Conservation (phyloP, 2,113 vertebrate genomes). For the Lucifuga dentata region DNA sequence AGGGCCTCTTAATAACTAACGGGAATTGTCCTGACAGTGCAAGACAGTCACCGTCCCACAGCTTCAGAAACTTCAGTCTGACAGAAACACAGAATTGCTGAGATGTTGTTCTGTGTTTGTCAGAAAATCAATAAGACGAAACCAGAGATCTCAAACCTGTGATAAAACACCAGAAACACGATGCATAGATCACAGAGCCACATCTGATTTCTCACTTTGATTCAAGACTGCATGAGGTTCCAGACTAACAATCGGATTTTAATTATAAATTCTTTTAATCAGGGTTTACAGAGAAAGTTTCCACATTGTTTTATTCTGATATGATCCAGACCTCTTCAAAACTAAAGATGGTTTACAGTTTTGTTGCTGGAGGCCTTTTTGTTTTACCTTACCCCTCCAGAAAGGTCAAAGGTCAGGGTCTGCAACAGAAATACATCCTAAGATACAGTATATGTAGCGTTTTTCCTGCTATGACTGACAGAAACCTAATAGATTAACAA, state of each 20-base stretch:
- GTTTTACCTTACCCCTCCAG: too few species aligned
- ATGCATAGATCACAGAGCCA: background rate
- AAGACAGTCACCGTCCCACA: conserved; percentile 37
- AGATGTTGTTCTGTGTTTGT: background rate
- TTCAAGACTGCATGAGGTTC: conserved; percentile 18
- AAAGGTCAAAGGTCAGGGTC: too few species aligned
- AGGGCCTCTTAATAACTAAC: conserved; percentile 21
- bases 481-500: background rate
- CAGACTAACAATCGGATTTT: background rate
- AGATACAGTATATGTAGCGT: too few species aligned
- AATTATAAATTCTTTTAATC: conserved; percentile 29
- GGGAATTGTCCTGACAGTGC: conserved; percentile 43
- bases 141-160: background rate
- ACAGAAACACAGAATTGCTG: conserved; percentile 12
- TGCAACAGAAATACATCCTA: too few species aligned
- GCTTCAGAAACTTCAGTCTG: conserved; percentile 23
- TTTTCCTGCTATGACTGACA: conserved; percentile 1
- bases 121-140: conserved; percentile 2
- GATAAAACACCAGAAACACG: background rate
- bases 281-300: background rate
- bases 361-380: too few species aligned
- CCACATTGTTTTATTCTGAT: background rate
- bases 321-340: background rate
- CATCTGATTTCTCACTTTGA: conserved; percentile 13
- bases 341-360: too few species aligned